Evolutionary conservation across 2,113 vertebrate species (phyloP), one percentile per base, ranked within the genome.

Genomic region (Morphnarchus princeps): DNA sequence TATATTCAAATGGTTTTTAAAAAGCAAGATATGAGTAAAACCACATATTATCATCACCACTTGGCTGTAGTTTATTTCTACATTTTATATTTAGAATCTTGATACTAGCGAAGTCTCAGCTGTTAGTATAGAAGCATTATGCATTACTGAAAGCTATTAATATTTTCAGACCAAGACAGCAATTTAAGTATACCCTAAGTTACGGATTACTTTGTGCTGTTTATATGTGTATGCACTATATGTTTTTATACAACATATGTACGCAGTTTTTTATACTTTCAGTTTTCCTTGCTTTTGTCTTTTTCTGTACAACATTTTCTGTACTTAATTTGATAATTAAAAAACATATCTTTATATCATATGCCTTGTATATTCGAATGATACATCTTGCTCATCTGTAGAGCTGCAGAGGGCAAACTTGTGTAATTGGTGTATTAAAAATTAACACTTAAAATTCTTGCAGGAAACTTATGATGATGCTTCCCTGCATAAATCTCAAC

Each of bases 391-490:
- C 31, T 93, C 42, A 36, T 81, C 24, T 82, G 0, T 49, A 73
- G n/a, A 81, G 43, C 47, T 90, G 63, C 7, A 54, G 22, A 73
- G 26, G 45, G 40, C 54, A 36, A 40, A 36, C 15, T 28, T 29
- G 34, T 49, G 3, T 91, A 43, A 80, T 5, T 36, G 8, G 0
- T 43, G 2, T 42, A 24, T 72, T 95, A 67, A 94, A 95, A 89
- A 66, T 11, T 69, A 50, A 50, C 28, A 42, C 24, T 55, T 77
- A 16, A 57, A 40, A 66, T 93, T 84, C 47, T 85, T 94, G n/a
- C 82, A 98, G 98, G 97, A 87, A 89, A n/a, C 59, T 62, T 50
- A 65, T 2, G 67, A 74, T 16, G 86, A 92, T 72, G 70, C 61
- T 73, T 87, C 83, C 7, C 17, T 67, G n/a, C 24, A 1, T 66